phyloP scores from a whole-genome alignment of 2,888 invertebrate species.

The Meta bourneti region DNA sequence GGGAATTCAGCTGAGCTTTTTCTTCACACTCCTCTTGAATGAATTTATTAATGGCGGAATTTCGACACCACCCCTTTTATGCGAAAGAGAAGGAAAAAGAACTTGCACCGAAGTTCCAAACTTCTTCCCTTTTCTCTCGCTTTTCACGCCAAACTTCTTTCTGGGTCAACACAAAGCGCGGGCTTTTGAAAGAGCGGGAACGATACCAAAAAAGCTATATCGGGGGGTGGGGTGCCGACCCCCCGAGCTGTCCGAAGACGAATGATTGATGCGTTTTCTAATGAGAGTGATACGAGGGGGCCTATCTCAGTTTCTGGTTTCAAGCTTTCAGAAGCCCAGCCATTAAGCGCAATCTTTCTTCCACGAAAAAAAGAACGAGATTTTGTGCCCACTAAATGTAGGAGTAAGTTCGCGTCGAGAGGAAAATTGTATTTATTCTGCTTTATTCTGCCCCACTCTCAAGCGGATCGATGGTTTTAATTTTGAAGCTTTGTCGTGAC shows the following conservation, averaged over 20 bases:
- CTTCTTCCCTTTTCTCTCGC: conserved; percentile 31
- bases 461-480: not conserved
- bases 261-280: conserved; percentile 77
- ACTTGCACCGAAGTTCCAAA: conserved; percentile 61
- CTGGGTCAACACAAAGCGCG: conserved; percentile 66
- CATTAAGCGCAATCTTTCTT: conserved; percentile 74
- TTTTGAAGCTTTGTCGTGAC: not conserved
- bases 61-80: conserved; percentile 67
- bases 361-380: conserved; percentile 24
- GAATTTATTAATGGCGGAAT: conserved; percentile 16
- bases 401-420: conserved; percentile 34
- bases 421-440: conserved; percentile 55
- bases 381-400: conserved; percentile 49
- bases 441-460: not conserved
- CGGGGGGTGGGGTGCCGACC: conserved; percentile 3
- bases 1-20: too few species aligned
- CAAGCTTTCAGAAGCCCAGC: conserved; percentile 61
- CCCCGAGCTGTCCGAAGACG: conserved; percentile 68
- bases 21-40: too few species aligned
- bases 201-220: conserved; percentile 5
- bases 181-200: conserved; percentile 30
- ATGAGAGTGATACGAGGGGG: conserved; percentile 75
- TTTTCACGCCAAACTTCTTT: conserved; percentile 67
- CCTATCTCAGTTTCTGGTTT: conserved; percentile 73
- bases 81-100: conserved; percentile 11